Evolutionary conservation across 2,888 invertebrate genomes (phyloP).

Genomic region (Spatulosminthurus flaviceps): DNA sequence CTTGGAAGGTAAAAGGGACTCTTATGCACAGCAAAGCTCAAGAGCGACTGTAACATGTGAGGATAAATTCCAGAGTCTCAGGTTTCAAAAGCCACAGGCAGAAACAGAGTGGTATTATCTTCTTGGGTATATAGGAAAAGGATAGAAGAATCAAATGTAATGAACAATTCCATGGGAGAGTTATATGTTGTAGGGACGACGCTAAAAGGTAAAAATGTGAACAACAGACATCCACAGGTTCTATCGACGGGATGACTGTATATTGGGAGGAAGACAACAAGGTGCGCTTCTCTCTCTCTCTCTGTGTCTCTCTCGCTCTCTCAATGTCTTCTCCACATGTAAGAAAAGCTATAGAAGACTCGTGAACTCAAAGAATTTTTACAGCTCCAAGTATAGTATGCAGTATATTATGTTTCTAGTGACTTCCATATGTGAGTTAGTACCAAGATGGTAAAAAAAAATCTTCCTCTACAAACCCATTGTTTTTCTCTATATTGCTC

Average conservation of each 20-base stretch:
- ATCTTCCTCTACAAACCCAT: slow-evolving; percentile 24
- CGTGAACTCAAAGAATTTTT: neutral
- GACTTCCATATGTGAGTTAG: no score
- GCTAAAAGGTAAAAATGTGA: slow-evolving; percentile 3
- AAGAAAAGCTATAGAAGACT: neutral
- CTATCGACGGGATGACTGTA: neutral
- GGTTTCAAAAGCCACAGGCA: slow-evolving; percentile 16
- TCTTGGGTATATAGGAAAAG: no score
- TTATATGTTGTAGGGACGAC: neutral
- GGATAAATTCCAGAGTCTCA: slow-evolving; percentile 36
- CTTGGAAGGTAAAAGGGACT: slow-evolving; percentile 14
- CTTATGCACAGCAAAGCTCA: slow-evolving; percentile 39
- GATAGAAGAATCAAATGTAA: no score
- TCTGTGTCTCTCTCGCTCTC: no score
- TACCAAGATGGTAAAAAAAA: neutral
- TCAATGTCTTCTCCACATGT: neutral
- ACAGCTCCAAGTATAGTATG: neutral
- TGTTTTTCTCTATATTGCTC: no score
- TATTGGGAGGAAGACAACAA: slow-evolving; percentile 12
- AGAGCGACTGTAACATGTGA: slow-evolving; percentile 1
- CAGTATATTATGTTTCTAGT: neutral
- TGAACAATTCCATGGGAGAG: neutral
- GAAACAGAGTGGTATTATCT: slow-evolving; percentile 2
- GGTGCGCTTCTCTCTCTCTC: slow-evolving; percentile 34
- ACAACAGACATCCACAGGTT: neutral